Evolutionary conservation across 2,113 vertebrate species (phyloP), one percentile per base, ranked within the genome.

Genomic region (Mionectes macconnelli): DNA sequence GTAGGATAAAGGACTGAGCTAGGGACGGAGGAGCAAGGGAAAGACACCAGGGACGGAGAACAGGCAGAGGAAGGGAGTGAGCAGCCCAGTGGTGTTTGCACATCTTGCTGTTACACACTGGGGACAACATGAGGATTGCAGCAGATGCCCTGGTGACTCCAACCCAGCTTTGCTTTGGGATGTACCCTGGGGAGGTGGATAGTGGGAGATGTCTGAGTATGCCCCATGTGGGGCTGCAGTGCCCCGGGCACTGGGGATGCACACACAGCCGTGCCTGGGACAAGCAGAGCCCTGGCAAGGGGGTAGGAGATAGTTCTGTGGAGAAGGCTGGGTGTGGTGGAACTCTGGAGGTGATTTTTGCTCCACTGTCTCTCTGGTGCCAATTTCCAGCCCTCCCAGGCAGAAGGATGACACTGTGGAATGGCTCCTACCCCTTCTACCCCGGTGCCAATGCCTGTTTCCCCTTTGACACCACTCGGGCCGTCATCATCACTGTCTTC

Each of bases 361-460:
- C 39, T n/a, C 17, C 1, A 0, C 0, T 16, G 12, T 47, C 16
- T 59, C 27, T 59, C 70, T 37, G 18, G 40, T 87, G 37, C n/a
- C 28, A 17, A 47, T 21, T 67, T 75, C 44, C 72, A 31, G 22
- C n/a, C 8, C 0, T 4, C 27, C 28, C 4, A 8, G 57, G 28
- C 52, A 59, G 39, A 73, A 98, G 74, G 91, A 99, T 99, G 99
- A 99, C 98, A 4, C 97, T 99, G 88, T 99, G 98, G 98, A 57
- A 99, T 35, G 98, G 98, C 57, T 98, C 98, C 98, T 98, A 99
- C 95, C 99, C 99, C 81, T 99, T 99, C 97, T 99, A 99, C 89
- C 92, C 97, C 3, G 95, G 97, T 89, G 40, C 97, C 91, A 98
- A 96, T 31, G 98, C 89, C 5, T 74, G 97, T 28, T 98, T 98